Evolutionary conservation across 2,888 invertebrate species (phyloP), one percentile per base, ranked within the genome.

Genomic region (Lasius fuliginosus): DNA sequence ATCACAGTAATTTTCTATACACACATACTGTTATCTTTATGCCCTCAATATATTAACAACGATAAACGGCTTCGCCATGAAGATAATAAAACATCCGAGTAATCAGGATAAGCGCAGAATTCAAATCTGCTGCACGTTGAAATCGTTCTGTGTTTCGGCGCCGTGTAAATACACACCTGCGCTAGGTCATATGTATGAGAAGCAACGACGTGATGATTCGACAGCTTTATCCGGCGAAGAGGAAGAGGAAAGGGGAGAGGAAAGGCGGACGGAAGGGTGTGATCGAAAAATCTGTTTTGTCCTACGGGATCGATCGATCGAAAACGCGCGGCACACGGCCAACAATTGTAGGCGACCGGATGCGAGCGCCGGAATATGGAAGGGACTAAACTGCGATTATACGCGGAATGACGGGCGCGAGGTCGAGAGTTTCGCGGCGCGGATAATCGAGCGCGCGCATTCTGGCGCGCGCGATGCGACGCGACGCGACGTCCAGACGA

Each of bases 351-450:
- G 36, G 2, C 73, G 46, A 12, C 18, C 79, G 71, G 60, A 79
- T 71, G 46, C 58, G 69, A 77, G 53, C 40, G 68, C 67, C 69
- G 58, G 62, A 81, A 69, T 73, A 82, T 76, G 75, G 64, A 42
- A 75, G 33, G 75, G 65, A 82, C 75, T 74, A 82, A 82, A 65
- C 75, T 82, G 56, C 82, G 76, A 82, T 82, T 75, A 82, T 53
- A 75, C 75, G 64, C 65, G 76, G 64, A 53, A 76, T 64, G 30
- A 76, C 64, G 82, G 53, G 53, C 33, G 36, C 53, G 75, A 82
- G 82, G 64, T 75, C 74, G 82, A 46, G 74, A 56, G 76, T 27
- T 75, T 65, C 82, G 64, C 75, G 36, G 64, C 30, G 64, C 56
- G 75, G 42, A 82, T 74, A 75, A 82, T 82, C 75, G 75, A 53